These are phyloP conservation scores for Micromys minutus DNA, from an alignment of 2,113 vertebrate genomes.

Conservation along the genomic window DNA sequence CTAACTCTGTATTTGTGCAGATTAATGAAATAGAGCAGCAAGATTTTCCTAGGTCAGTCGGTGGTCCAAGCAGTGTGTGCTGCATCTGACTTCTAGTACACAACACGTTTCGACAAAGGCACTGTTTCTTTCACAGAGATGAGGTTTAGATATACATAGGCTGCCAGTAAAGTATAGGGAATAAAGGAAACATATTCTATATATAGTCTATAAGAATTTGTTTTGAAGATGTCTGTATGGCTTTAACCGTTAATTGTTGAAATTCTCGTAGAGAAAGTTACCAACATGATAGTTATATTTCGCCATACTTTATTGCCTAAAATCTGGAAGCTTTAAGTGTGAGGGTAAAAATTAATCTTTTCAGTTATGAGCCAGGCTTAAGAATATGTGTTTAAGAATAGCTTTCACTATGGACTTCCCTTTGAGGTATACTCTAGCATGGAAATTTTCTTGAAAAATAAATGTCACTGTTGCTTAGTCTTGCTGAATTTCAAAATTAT, in stretches of 20 bases:
- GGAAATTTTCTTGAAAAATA: conserved; percentile 62
- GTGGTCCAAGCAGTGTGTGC: background rate
- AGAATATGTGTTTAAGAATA: conserved; percentile 56
- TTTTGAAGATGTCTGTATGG: conserved; percentile 21
- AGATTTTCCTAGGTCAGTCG: background rate
- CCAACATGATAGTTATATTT: conserved; percentile 30
- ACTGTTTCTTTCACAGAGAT: conserved; percentile 1
- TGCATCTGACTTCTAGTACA: background rate
- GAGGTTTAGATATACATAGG: conserved; percentile 20
- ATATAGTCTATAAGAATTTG: conserved; percentile 28
- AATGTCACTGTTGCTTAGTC: conserved; percentile 42
- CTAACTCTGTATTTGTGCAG: background rate
- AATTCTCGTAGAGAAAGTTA: background rate
- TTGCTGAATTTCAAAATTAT: conserved; percentile 70
- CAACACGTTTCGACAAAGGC: background rate
- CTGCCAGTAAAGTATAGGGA: background rate
- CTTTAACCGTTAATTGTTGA: conserved; percentile 27
- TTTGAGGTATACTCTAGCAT: conserved; percentile 25
- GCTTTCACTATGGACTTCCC: conserved; percentile 30
- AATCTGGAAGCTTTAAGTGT: conserved; percentile 72
- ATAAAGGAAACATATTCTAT: background rate
- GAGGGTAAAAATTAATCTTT: conserved; percentile 74
- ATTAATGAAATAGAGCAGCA: background rate
- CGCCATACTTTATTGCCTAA: conserved; percentile 64
- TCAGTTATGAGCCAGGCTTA: conserved; percentile 48